These are phyloP conservation scores for Phalacrocorax pelagicus DNA, from an alignment of 2,113 vertebrate genomes.

Conservation along the genomic window DNA sequence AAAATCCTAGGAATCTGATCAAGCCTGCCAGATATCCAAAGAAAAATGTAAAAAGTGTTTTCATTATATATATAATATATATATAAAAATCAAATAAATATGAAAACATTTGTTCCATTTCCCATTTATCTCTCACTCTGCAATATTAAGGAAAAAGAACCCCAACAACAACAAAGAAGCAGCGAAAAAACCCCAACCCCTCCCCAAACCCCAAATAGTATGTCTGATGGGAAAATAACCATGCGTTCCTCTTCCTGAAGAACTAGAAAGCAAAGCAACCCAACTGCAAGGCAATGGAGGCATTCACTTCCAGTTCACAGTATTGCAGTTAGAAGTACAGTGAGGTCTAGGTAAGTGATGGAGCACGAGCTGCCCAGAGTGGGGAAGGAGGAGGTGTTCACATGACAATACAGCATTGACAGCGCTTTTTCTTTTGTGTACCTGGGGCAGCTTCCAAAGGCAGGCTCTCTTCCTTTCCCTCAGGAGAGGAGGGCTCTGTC, in stretches of 20 bases:
- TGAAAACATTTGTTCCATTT: conserved; percentile 27
- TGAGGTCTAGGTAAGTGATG: conserved; percentile 80
- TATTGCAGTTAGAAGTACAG: conserved; percentile 90
- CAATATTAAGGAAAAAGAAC: not conserved
- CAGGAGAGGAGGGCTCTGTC: conserved; percentile 92
- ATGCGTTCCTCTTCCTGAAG: conserved; percentile 36
- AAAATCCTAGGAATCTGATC: conserved; percentile 61
- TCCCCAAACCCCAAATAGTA: not conserved
- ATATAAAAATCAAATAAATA: conserved; percentile 62
- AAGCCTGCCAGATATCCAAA: conserved; percentile 69
- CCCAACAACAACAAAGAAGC: not conserved
- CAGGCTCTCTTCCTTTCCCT: conserved; percentile 91
- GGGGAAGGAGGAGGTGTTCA: conserved; percentile 82
- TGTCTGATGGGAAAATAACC: conserved; percentile 42
- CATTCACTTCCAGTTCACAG: conserved; percentile 82
- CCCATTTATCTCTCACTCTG: not conserved
- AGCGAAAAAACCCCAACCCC: not conserved
- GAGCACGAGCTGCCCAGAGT: conserved; percentile 73
- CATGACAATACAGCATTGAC: conserved; percentile 99
- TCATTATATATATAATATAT: conserved; percentile 34
- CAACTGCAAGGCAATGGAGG: conserved; percentile 81
- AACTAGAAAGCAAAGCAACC: conserved; percentile 77
- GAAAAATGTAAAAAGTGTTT: conserved; percentile 56
- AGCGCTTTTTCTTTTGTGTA: conserved; percentile 99
- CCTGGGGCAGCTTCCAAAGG: conserved; percentile 89